phyloP scores from a whole-genome alignment of 2,888 invertebrate genomes.

The Hemithea aestivaria region DNA sequence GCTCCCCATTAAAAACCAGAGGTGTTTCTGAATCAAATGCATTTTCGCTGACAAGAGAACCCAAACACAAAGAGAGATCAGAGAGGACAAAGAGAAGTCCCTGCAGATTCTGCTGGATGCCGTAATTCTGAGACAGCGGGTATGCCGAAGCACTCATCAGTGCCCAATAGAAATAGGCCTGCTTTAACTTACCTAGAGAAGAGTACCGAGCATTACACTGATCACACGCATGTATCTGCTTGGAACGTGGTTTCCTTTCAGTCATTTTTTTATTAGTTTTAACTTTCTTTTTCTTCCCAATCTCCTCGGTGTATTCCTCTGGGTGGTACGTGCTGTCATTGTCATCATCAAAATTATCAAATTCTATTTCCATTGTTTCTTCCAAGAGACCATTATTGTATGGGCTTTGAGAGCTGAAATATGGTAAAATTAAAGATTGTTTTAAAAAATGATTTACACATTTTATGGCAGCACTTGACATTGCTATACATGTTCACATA shows the following conservation, averaged over 20 bases:
- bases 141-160: too few species aligned
- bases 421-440: constrained; percentile 3
- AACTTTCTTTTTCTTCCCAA: constrained; percentile 30
- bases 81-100: too few species aligned
- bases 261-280: constrained; percentile 32
- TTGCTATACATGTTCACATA: too few species aligned
- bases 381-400: constrained; percentile 44
- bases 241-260: constrained; percentile 33
- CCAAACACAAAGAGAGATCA: too few species aligned
- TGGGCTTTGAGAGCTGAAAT: constrained; percentile 47
- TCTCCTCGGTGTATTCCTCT: constrained; percentile 20
- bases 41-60: too few species aligned
- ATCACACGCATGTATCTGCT: constrained; percentile 59
- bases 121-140: too few species aligned
- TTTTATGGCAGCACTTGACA: too few species aligned
- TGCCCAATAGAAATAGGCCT: too few species aligned
- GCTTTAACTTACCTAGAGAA: constrained; percentile 44
- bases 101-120: too few species aligned
- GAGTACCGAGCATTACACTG: constrained; percentile 64
- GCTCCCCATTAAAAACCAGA: too few species aligned
- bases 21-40: too few species aligned
- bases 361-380: constrained; percentile 37
- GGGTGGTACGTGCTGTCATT: constrained; percentile 36
- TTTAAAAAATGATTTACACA: too few species aligned
- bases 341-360: constrained; percentile 45